These are phyloP conservation scores for Diglossa cyanea DNA, from an alignment of 2,797 vertebrate species.

Conservation along the genomic window DNA sequence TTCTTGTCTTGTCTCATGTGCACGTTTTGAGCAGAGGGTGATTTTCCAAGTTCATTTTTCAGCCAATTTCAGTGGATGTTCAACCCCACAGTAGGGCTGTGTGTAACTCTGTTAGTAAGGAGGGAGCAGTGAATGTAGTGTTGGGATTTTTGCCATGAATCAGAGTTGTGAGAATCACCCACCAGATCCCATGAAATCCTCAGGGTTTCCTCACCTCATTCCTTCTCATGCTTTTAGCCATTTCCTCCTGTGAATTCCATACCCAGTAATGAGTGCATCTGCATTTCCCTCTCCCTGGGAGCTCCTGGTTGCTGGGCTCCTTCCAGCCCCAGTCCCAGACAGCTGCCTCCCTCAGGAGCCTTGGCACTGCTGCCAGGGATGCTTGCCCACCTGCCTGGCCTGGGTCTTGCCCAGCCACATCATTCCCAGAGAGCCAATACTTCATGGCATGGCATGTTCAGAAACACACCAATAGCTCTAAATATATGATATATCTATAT, in stretches of 20 bases:
- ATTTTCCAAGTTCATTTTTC: not conserved
- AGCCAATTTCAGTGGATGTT: not conserved
- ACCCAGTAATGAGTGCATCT: not conserved
- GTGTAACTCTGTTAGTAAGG: not conserved
- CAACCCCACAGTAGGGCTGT: not conserved
- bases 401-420: not conserved
- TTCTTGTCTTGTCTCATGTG: slow-evolving; percentile 13
- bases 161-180: not conserved
- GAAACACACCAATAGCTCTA: accelerated
- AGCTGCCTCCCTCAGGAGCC: slow-evolving; percentile 30
- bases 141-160: not conserved
- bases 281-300: not conserved
- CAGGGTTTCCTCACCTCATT: not conserved
- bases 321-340: not conserved
- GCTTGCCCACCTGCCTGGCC: slow-evolving; percentile 47
- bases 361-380: slow-evolving; percentile 55
- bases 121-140: not conserved
- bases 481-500: accelerated
- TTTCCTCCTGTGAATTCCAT: not conserved
- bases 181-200: not conserved
- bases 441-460: not conserved
- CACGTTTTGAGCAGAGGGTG: not conserved
- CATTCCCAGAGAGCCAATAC: not conserved
- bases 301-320: not conserved
- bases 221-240: not conserved